These are phyloP conservation scores for Drosophila robusta DNA, from an alignment of 2,888 invertebrate genomes.

Conservation along the genomic window DNA sequence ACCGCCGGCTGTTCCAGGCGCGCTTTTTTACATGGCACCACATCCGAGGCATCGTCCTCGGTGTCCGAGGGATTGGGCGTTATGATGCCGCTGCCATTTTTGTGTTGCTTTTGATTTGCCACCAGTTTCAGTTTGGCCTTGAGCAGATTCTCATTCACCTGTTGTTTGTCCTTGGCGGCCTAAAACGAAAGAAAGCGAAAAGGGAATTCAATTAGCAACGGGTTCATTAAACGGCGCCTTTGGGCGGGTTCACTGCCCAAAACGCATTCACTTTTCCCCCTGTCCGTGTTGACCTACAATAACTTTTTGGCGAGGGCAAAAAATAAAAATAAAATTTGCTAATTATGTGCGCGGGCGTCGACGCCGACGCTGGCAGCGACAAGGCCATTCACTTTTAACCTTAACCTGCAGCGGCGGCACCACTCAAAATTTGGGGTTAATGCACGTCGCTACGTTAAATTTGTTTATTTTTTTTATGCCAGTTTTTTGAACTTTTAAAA, in stretches of 20 bases:
- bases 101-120: constrained; percentile 63
- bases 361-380: constrained; percentile 13
- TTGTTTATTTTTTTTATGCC: constrained; percentile 13
- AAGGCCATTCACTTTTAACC: constrained; percentile 75
- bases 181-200: constrained; percentile 20
- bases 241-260: constrained; percentile 42
- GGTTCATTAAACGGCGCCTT: constrained; percentile 41
- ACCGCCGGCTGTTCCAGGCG: constrained; percentile 74
- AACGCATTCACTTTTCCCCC: constrained; percentile 45
- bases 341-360: constrained; percentile 58
- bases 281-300: constrained; percentile 64
- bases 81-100: constrained; percentile 84
- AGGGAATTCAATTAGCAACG: constrained; percentile 27
- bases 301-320: constrained; percentile 49
- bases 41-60: constrained; percentile 89
- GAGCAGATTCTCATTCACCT: constrained; percentile 75
- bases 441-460: constrained; percentile 36
- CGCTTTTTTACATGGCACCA: constrained; percentile 85
- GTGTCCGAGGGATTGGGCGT: constrained; percentile 95
- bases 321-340: constrained; percentile 36
- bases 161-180: constrained; percentile 71
- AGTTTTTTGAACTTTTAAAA: constrained; percentile 59
- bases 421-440: constrained; percentile 51
- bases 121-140: constrained; percentile 79
- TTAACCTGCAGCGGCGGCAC: constrained; percentile 48